Conservation (phyloP, 2,888 invertebrate genomes). For the Drosophila pseudotalamancana region DNA sequence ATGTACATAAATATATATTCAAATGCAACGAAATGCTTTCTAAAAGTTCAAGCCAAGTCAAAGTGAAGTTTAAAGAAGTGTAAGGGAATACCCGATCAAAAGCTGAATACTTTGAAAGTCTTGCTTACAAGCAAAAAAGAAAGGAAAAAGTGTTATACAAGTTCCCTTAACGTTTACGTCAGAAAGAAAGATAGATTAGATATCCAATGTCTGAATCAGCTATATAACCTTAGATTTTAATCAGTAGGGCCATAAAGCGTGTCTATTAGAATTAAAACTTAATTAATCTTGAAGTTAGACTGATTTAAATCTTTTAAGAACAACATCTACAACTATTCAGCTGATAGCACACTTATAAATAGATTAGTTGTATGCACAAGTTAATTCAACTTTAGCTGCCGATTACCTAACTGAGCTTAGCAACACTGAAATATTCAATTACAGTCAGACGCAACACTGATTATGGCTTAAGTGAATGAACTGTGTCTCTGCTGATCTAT, state of each 20-base stretch:
- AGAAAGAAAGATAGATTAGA: neutral
- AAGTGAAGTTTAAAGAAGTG: neutral
- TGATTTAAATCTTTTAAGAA: constrained; percentile 1
- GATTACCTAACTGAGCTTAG: constrained; percentile 21
- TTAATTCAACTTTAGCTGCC: constrained; percentile 5
- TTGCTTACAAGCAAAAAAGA: neutral
- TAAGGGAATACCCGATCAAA: neutral
- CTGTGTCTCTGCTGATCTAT: constrained; percentile 28
- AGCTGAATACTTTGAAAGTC: neutral
- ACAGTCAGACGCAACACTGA: constrained; percentile 15
- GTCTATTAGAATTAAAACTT: neutral
- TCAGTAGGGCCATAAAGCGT: neutral
- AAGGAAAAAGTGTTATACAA: neutral
- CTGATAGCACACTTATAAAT: constrained; percentile 26
- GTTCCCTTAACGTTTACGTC: neutral
- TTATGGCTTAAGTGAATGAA: constrained; percentile 48
- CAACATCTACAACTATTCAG: neutral
- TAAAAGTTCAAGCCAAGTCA: neutral
- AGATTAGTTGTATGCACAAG: constrained; percentile 19
- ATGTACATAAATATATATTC: neutral
- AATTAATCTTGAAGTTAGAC: neutral
- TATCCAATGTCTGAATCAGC: no score
- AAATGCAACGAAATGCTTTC: neutral
- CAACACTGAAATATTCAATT: constrained; percentile 28
- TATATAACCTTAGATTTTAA: neutral